phyloP scores from a whole-genome alignment of 2,797 vertebrate genomes.

The Arnoldichthys spilopterus region DNA sequence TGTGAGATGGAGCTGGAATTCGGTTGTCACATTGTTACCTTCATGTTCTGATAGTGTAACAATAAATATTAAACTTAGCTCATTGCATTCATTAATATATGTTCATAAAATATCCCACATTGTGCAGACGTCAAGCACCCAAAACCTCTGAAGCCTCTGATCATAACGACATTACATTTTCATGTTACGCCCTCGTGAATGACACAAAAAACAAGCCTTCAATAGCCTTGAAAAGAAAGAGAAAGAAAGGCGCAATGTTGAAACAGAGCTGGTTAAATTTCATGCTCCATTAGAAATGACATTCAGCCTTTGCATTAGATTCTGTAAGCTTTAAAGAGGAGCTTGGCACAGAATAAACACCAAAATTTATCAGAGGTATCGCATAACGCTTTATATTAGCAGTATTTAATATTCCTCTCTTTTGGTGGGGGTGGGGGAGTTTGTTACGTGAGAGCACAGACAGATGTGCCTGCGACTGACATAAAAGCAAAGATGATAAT shows the following conservation, averaged over 20 bases:
- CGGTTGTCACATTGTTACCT: neutral
- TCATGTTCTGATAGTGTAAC: neutral
- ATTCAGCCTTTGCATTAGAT: constrained; percentile 47
- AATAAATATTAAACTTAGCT: neutral
- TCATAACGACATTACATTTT: neutral
- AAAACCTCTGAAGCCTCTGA: neutral
- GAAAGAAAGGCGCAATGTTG: neutral
- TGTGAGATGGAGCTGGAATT: neutral
- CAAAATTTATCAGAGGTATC: constrained; percentile 68
- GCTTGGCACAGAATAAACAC: constrained; percentile 63
- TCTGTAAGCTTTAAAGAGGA: constrained; percentile 57
- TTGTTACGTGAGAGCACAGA: constrained; percentile 58
- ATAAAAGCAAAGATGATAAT: constrained; percentile 61
- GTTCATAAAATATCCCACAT: neutral
- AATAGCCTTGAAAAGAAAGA: neutral
- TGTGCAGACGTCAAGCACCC: neutral
- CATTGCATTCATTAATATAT: neutral
- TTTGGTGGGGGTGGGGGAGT: neutral
- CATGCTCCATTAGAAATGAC: constrained; percentile 32
- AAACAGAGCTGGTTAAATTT: constrained; percentile 8
- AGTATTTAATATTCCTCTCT: constrained; percentile 48
- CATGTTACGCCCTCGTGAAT: neutral
- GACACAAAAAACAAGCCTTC: constrained; percentile 6
- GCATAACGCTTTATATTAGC: neutral
- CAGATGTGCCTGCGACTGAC: constrained; percentile 60